Evolutionary conservation across 2,113 vertebrate species (phyloP).

Genomic region (Tachysurus fulvidraco): DNA sequence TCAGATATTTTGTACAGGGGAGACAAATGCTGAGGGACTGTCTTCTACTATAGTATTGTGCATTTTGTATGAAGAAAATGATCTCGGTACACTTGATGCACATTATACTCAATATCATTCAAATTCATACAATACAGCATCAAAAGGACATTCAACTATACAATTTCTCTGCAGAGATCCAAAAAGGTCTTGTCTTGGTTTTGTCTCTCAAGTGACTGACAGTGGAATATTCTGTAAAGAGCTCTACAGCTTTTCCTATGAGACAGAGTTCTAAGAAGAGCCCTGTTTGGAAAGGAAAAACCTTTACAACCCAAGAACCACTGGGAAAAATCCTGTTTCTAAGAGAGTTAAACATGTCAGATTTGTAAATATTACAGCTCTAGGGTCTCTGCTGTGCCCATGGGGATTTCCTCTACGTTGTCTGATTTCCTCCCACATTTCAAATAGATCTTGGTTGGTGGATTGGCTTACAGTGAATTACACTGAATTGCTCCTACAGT

Average conservation of each 20-base stretch:
- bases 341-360: background rate
- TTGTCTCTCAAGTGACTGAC: background rate
- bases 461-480: background rate
- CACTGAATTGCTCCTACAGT: background rate
- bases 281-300: background rate
- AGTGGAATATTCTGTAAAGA: background rate
- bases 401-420: background rate
- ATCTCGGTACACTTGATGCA: background rate
- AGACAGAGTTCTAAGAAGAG: background rate
- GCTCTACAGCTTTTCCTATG: background rate
- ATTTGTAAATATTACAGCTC: background rate
- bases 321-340: background rate
- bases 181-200: background rate
- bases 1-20: background rate
- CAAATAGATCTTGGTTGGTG: background rate
- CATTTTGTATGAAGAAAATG: conserved; percentile 1
- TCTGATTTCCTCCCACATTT: background rate
- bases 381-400: background rate
- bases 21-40: background rate
- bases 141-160: conserved; percentile 18
- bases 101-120: background rate
- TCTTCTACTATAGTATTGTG: background rate
- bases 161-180: background rate
- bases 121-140: background rate
- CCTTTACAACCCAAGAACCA: background rate